These are phyloP conservation scores for Rhinopithecus roxellana DNA, from an alignment of 2,113 vertebrate species.

Conservation along the genomic window DNA sequence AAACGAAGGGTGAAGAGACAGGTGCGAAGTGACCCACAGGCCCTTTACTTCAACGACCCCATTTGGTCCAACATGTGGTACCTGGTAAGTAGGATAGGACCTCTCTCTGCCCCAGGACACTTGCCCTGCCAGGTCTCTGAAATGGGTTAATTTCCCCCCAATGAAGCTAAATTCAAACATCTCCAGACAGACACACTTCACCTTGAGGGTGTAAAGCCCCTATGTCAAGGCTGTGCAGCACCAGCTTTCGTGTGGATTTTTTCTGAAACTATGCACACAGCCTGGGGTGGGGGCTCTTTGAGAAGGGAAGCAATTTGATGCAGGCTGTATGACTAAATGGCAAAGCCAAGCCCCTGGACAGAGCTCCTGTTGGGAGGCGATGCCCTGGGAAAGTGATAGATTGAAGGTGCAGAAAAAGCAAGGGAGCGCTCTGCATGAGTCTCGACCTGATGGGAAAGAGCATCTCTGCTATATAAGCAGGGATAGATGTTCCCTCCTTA, in stretches of 20 bases:
- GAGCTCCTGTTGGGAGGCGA: not conserved
- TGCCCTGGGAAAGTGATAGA: not conserved
- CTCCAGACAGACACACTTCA: not conserved
- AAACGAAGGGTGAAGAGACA: conserved; percentile 91
- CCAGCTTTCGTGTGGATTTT: not conserved
- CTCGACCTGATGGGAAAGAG: not conserved
- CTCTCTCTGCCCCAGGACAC: fast-evolving
- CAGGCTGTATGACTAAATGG: no score
- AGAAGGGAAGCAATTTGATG: not conserved
- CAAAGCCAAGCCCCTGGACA: not conserved
- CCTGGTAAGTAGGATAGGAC: conserved; percentile 86
- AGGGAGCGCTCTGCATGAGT: fast-evolving
- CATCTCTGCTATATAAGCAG: not conserved
- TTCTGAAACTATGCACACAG: not conserved
- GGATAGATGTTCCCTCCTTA: not conserved
- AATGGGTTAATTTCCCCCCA: not conserved
- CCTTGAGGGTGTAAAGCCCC: not conserved
- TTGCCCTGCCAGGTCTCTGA: fast-evolving
- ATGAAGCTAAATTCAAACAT: not conserved
- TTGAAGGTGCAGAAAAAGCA: no score
- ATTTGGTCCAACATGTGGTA: conserved; percentile 98
- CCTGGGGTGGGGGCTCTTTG: fast-evolving
- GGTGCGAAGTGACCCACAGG: conserved; percentile 76
- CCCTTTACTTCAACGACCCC: conserved; percentile 91
- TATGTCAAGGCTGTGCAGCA: fast-evolving